A percentile compares a stretch with the other conserved stretches of the same genome.
Conservation (phyloP, 2,113 vertebrate species). For the Motacilla tschutschensis region DNA sequence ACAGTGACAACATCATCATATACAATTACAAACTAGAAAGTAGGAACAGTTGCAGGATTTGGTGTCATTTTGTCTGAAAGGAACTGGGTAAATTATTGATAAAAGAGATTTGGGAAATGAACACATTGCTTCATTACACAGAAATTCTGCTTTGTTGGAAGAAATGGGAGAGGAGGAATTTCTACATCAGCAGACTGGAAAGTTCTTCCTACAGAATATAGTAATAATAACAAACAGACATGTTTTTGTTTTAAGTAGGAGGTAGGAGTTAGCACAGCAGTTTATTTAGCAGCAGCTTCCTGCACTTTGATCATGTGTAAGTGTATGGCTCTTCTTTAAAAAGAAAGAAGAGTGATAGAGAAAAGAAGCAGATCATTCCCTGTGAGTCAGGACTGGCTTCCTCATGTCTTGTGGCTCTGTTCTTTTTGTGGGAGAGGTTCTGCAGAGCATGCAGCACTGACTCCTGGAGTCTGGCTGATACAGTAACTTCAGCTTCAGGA, state of each 20-base stretch:
- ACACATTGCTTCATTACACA: neutral
- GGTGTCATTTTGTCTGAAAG: neutral
- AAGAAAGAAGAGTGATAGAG: neutral
- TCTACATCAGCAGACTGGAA: neutral
- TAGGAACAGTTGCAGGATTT: neutral
- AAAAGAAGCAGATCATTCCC: neutral
- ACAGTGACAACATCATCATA: neutral
- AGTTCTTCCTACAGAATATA: neutral
- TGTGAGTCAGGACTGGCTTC: neutral
- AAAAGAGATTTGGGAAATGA: neutral
- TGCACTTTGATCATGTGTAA: neutral
- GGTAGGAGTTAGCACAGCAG: neutral
- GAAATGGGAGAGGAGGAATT: neutral
- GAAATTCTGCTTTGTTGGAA: neutral
- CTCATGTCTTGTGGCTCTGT: neutral
- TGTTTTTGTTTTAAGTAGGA: neutral
- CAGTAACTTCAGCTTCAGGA: neutral
- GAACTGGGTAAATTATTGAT: neutral
- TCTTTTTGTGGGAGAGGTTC: neutral
- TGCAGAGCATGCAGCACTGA: neutral
- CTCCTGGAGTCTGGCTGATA: neutral
- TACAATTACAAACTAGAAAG: neutral
- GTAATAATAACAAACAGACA: neutral
- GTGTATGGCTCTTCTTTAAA: constrained; percentile 11
- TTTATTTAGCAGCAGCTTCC: constrained; percentile 41